These are phyloP conservation scores for Megaceryle alcyon DNA, from an alignment of 2,797 vertebrate genomes.

Conservation along the genomic window DNA sequence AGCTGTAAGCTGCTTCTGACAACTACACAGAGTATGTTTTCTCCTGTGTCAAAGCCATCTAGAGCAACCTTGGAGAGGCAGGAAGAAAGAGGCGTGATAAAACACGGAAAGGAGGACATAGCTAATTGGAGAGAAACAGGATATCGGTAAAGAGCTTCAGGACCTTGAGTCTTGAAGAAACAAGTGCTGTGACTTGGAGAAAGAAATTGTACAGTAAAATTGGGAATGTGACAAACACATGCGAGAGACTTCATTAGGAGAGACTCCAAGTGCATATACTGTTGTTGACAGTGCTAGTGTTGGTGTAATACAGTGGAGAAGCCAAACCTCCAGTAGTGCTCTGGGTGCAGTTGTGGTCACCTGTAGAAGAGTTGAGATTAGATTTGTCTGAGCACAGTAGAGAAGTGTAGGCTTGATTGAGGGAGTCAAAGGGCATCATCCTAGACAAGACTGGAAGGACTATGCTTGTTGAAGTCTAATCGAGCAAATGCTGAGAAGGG, in stretches of 20 bases:
- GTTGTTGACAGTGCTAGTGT: neutral
- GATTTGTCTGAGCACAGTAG: accelerated
- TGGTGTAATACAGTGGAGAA: neutral
- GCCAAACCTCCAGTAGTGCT: neutral
- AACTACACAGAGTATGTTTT: neutral
- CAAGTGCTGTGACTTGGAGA: neutral
- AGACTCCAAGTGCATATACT: accelerated
- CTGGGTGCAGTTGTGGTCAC: neutral
- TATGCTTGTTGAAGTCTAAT: neutral
- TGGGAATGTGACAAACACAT: neutral
- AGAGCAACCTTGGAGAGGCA: neutral
- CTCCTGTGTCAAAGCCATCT: neutral
- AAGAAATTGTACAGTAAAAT: neutral
- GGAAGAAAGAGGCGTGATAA: neutral
- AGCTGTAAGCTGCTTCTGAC: neutral
- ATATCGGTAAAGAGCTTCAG: neutral
- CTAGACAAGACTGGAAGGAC: neutral
- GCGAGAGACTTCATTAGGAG: neutral
- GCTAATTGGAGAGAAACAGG: neutral
- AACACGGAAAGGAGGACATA: accelerated
- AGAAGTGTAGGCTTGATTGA: neutral
- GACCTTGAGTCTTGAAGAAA: neutral
- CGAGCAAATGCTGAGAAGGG: neutral
- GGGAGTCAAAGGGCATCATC: neutral
- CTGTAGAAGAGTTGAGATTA: neutral